Percentiles rank a stretch among this genome's conserved stretches.
Evolutionary conservation across 2,797 vertebrate species (phyloP).

Genomic region (Sarcoramphus papa): DNA sequence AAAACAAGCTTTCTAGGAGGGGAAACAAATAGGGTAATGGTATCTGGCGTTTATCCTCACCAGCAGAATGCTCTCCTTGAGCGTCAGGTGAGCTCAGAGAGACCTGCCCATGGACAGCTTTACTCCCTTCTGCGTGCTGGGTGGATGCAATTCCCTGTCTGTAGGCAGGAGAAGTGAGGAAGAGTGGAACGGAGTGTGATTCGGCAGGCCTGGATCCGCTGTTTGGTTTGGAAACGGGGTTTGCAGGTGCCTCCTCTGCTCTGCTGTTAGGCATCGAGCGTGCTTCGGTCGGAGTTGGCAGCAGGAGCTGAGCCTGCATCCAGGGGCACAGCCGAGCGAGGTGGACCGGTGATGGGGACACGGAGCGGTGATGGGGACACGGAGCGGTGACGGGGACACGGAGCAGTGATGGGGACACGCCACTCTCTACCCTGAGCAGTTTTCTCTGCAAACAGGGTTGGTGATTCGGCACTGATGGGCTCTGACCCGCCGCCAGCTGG

Average conservation of each 20-base stretch:
- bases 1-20: background rate
- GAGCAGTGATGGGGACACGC: background rate
- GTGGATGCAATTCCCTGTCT: background rate
- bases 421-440: background rate
- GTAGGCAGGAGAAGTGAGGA: background rate
- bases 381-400: rapidly evolving
- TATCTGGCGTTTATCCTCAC: background rate
- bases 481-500: background rate
- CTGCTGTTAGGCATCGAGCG: background rate
- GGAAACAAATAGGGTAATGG: background rate
- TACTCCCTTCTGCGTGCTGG: rapidly evolving
- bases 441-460: background rate
- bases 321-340: background rate
- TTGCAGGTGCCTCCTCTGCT: background rate
- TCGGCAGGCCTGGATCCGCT: too few relatives aligned
- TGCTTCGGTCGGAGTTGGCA: background rate
- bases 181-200: background rate
- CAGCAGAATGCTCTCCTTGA: background rate
- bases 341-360: background rate
- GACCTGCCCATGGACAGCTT: background rate
- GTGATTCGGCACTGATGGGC: background rate
- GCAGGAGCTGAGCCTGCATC: background rate
- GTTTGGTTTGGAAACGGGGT: background rate
- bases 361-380: rapidly evolving
- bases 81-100: background rate